phyloP scores from a whole-genome alignment of 2,888 invertebrate species.

The Brachyopa scutellaris region DNA sequence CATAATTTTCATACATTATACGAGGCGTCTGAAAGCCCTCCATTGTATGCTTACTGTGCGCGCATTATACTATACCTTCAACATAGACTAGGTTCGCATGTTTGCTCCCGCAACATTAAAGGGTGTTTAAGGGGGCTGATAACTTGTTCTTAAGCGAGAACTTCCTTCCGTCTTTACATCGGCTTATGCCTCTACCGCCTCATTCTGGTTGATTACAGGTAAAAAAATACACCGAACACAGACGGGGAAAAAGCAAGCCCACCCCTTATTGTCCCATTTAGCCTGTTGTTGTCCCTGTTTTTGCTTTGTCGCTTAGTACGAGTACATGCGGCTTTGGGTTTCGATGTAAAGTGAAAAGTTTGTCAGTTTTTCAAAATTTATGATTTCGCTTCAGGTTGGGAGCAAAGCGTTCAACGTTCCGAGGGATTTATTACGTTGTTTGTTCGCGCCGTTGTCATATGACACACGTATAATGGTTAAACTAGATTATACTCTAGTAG shows the following conservation, averaged over 20 bases:
- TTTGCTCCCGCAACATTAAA: constrained; percentile 50
- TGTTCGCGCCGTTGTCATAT: constrained; percentile 46
- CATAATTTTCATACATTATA: constrained; percentile 57
- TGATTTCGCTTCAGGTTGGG: constrained; percentile 48
- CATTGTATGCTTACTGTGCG: constrained; percentile 31
- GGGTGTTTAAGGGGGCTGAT: constrained; percentile 38
- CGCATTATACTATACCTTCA: too few relatives aligned
- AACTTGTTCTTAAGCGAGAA: constrained; percentile 55
- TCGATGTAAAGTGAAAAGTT: constrained; percentile 49
- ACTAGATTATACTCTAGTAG: constrained; percentile 26
- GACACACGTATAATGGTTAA: constrained; percentile 22
- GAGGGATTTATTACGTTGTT: constrained; percentile 52
- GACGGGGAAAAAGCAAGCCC: background rate
- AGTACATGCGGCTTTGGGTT: constrained; percentile 37
- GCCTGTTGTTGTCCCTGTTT: constrained; percentile 16
- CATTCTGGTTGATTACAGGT: constrained; percentile 51
- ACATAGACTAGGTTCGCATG: constrained; percentile 27
- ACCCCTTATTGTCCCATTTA: background rate
- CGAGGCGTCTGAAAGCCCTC: constrained; percentile 20
- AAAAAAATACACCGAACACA: constrained; percentile 7
- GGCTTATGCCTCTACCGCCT: constrained; percentile 8
- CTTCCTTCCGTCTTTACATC: constrained; percentile 35
- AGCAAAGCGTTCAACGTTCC: constrained; percentile 22
- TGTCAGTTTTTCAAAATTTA: constrained; percentile 52
- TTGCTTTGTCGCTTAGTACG: constrained; percentile 12